phyloP scores from a whole-genome alignment of 2,113 vertebrate genomes.

The Chionodraco myersi region DNA sequence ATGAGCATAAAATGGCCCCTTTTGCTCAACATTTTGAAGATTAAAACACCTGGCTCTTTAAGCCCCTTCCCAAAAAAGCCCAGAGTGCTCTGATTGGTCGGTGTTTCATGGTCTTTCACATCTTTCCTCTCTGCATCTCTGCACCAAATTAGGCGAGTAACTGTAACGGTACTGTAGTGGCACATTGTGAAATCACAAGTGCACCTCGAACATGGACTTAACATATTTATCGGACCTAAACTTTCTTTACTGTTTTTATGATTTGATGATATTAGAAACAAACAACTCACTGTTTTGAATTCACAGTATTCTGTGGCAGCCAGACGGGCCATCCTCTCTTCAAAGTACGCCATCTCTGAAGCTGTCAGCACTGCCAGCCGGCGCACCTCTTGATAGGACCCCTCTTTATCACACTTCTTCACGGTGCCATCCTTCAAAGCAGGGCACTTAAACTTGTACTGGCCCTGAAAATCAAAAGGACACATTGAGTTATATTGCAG shows the following conservation, averaged over 20 bases:
- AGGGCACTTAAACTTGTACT: conserved; percentile 78
- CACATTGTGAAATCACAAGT: too few relatives aligned
- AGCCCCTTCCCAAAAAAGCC: too few relatives aligned
- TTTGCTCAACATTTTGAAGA: background rate
- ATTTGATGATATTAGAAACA: background rate
- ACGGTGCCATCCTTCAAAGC: conserved; percentile 55
- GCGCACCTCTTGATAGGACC: conserved; percentile 81
- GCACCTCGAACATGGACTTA: too few relatives aligned
- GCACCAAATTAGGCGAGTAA: too few relatives aligned
- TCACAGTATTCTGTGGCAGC: conserved; percentile 78
- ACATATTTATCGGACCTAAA: background rate
- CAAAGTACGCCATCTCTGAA: conserved; percentile 80
- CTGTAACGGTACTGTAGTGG: too few relatives aligned
- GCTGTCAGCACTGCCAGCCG: conserved; percentile 76
- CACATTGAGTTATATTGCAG: background rate
- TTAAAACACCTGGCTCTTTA: too few relatives aligned
- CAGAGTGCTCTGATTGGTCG: too few relatives aligned
- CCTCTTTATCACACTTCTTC: conserved; percentile 53
- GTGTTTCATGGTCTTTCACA: too few relatives aligned
- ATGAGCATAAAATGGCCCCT: too few relatives aligned
- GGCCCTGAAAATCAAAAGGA: conserved; percentile 57
- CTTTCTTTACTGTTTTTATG: background rate
- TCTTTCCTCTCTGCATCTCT: too few relatives aligned
- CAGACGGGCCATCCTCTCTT: conserved; percentile 71
- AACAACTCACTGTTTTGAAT: conserved; percentile 72